Conservation (phyloP, 2,113 vertebrate genomes). For the Thunnus thynnus region DNA sequence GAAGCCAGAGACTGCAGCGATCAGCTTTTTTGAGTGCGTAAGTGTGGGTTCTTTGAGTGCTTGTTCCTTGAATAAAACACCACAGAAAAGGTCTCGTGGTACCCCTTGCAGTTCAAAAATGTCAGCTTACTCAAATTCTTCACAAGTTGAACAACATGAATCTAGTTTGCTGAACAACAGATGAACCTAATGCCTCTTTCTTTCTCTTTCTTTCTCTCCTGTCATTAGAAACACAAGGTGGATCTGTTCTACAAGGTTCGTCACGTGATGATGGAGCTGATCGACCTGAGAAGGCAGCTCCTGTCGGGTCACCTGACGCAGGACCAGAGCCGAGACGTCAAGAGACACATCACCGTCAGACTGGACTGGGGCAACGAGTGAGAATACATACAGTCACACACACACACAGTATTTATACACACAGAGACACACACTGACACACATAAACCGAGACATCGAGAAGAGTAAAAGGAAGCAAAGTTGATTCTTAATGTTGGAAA, state of each 20-base stretch:
- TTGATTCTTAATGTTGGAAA: too few species aligned
- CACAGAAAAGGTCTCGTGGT: neutral
- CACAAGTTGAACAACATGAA: neutral
- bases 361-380: conserved; percentile 99
- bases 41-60: neutral
- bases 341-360: conserved; percentile 95
- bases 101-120: neutral
- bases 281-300: conserved; percentile 96
- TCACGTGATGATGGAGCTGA: conserved; percentile 98
- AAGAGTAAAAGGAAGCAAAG: too few species aligned
- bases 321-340: conserved; percentile 96
- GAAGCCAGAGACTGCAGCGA: too few species aligned
- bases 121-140: neutral
- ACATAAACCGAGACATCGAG: neutral
- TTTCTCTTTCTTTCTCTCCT: neutral
- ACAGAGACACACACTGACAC: neutral
- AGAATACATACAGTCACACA: conserved; percentile 72
- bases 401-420: neutral
- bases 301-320: conserved; percentile 96
- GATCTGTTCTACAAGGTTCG: conserved; percentile 99
- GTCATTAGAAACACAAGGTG: conserved; percentile 93
- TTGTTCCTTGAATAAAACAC: neutral
- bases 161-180: neutral
- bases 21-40: too few species aligned
- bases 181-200: neutral